Evolutionary conservation across 2,113 vertebrate genomes (phyloP).

Genomic region (Tachysurus vachellii): DNA sequence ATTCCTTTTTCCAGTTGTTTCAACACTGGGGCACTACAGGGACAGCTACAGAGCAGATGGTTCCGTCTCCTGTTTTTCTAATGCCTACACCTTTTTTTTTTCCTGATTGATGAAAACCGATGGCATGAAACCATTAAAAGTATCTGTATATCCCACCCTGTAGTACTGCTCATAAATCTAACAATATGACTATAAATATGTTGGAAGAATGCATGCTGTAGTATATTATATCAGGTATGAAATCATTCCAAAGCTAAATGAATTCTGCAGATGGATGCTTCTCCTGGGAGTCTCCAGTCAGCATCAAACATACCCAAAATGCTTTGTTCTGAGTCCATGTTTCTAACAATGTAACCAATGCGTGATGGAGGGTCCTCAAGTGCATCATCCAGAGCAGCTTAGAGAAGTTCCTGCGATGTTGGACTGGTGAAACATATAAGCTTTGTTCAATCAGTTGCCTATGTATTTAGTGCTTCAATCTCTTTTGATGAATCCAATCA

Average conservation of each 20-base stretch:
- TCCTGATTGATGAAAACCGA: background rate
- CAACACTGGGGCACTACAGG: background rate
- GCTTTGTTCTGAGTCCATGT: slow-evolving; percentile 41
- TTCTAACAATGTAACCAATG: slow-evolving; percentile 30
- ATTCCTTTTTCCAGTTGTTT: slow-evolving; percentile 1
- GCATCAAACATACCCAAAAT: slow-evolving; percentile 33
- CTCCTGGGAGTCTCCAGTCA: slow-evolving; percentile 31
- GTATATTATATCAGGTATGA: slow-evolving; percentile 26
- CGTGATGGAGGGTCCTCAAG: slow-evolving; percentile 24
- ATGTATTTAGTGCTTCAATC: background rate
- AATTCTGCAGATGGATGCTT: slow-evolving; percentile 20
- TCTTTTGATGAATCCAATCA: background rate
- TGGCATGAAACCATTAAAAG: slow-evolving; percentile 17
- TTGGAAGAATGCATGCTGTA: slow-evolving; percentile 23
- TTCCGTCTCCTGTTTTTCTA: background rate
- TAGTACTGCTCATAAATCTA: slow-evolving; percentile 4
- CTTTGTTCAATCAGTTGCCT: background rate
- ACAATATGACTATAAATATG: slow-evolving; percentile 33
- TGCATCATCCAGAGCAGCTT: background rate
- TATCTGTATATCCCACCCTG: slow-evolving; percentile 11
- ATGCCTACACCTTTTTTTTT: background rate
- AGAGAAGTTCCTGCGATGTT: background rate
- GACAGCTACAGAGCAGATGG: background rate
- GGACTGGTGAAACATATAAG: background rate
- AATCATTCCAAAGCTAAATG: slow-evolving; percentile 37